phyloP scores from a whole-genome alignment of 2,888 invertebrate species.

The Arenicola marina region DNA sequence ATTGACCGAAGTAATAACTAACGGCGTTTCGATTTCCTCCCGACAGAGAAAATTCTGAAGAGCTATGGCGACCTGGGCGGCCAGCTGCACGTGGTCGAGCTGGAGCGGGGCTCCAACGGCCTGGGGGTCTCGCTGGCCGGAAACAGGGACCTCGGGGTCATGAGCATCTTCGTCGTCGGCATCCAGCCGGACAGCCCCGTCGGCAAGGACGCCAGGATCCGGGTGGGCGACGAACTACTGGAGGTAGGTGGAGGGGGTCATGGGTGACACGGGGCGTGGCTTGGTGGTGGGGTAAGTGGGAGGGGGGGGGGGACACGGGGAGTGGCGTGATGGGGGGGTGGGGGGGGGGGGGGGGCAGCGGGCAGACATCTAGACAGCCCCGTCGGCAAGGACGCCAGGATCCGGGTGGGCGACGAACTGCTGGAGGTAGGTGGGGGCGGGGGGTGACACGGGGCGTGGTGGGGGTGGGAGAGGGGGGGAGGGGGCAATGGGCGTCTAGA shows the following conservation, averaged over 20 bases:
- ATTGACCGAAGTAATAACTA: background rate
- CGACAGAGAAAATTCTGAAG: constrained; percentile 66
- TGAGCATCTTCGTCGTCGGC: constrained; percentile 97
- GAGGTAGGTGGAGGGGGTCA: constrained; percentile 73
- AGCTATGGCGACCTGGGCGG: constrained; percentile 81
- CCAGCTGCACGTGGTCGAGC: constrained; percentile 71
- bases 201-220: constrained; percentile 71
- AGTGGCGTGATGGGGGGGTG: no score
- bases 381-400: constrained; percentile 71
- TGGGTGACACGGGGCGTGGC: background rate
- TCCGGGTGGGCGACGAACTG: constrained; percentile 92
- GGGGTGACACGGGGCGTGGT: no score
- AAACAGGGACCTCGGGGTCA: constrained; percentile 87
- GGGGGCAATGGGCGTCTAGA: background rate
- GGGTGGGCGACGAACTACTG: constrained; percentile 91
- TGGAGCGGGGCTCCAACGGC: constrained; percentile 69
- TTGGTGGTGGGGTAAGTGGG: background rate
- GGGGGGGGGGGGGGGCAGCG: no score
- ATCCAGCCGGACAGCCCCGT: constrained; percentile 86
- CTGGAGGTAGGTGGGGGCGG: constrained; percentile 72
- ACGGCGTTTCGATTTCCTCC: background rate
- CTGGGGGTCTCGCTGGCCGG: constrained; percentile 93
- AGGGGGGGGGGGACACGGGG: background rate
- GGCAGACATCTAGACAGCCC: constrained; percentile 90
- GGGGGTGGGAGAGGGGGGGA: no score